Percentiles rank a stretch among this genome's conserved stretches.
These are phyloP conservation scores for Rapana venosa DNA, from an alignment of 2,888 invertebrate species.

Conservation along the genomic window DNA sequence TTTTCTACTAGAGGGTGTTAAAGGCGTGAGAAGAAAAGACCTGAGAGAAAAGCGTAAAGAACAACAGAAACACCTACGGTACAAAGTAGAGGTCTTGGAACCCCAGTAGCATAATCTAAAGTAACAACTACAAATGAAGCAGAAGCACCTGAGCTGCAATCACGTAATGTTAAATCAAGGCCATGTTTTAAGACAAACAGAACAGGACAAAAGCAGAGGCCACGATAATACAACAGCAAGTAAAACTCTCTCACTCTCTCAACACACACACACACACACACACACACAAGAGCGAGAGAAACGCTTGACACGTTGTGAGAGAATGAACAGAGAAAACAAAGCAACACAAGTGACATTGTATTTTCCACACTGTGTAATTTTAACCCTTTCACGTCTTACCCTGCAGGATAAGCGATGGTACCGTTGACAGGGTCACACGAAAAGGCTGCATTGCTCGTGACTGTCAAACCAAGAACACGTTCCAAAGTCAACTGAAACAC, in stretches of 20 bases:
- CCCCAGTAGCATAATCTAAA: no score
- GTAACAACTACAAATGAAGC: no score
- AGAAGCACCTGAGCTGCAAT: no score
- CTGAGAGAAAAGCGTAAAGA: no score
- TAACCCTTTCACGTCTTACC: conserved; percentile 83
- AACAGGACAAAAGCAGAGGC: not conserved
- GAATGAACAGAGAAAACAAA: no score
- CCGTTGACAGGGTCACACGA: conserved; percentile 92
- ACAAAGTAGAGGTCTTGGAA: no score
- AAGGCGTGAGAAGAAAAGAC: no score
- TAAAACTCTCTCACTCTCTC: not conserved
- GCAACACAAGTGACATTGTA: no score
- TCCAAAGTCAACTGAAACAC: conserved; percentile 93
- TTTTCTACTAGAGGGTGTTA: no score
- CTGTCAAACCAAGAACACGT: conserved; percentile 95
- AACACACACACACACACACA: not conserved
- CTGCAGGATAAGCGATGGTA: conserved; percentile 95
- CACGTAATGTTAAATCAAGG: no score
- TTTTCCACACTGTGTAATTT: not conserved
- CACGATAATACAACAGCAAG: not conserved
- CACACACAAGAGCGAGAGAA: not conserved
- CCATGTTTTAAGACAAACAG: not conserved
- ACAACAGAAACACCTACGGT: no score
- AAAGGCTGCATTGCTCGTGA: conserved; percentile 93
- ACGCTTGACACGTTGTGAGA: no score